phyloP scores from a whole-genome alignment of 2,113 vertebrate species.

The Eulemur rufifrons region DNA sequence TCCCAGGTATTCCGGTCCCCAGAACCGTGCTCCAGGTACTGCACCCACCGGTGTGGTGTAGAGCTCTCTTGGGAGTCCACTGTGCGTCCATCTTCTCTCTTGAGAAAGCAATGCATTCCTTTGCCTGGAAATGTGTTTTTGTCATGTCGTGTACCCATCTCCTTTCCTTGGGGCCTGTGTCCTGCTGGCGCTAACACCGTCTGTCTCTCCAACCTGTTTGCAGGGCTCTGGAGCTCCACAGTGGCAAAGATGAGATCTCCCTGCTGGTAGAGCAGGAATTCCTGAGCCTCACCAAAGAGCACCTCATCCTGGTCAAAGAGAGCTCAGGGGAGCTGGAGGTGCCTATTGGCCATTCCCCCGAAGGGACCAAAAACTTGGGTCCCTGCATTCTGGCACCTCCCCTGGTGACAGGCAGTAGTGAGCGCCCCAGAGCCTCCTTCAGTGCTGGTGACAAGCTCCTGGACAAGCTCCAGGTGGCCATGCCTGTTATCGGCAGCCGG shows the following conservation, averaged over 20 bases:
- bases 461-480: slow-evolving; percentile 60
- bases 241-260: slow-evolving; percentile 73
- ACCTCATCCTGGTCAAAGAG: slow-evolving; percentile 70
- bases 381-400: slow-evolving; percentile 11
- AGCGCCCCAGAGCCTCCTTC: neutral
- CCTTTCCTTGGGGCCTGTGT: neutral
- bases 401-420: neutral
- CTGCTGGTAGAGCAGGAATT: slow-evolving; percentile 79
- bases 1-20: fast-evolving
- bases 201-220: slow-evolving; percentile 30
- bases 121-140: neutral
- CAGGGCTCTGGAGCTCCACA: slow-evolving; percentile 59
- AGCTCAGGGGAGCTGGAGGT: neutral
- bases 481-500: neutral
- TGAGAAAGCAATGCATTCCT: neutral
- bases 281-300: slow-evolving; percentile 76
- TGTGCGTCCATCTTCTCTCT: neutral
- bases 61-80: neutral
- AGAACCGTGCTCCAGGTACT: neutral
- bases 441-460: slow-evolving; percentile 26
- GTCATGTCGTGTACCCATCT: neutral
- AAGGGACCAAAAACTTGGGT: neutral
- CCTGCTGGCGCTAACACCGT: neutral
- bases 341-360: neutral
- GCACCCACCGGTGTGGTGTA: fast-evolving